Base-by-base conservation (phyloP, 2,797 vertebrate species). In the Catostomus latipinnis region DNA sequence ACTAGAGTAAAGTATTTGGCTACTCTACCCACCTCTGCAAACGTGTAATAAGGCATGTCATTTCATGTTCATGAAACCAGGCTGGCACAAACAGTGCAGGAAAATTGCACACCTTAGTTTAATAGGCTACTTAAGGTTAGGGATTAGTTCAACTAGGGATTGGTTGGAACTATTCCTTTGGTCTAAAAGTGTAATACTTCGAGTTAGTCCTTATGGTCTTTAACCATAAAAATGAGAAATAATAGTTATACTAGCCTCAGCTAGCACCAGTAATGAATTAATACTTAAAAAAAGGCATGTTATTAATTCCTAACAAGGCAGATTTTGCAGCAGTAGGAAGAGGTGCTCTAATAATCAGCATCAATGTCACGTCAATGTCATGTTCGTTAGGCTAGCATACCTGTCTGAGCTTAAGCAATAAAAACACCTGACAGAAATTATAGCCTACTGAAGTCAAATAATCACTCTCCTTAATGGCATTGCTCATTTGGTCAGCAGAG, bases 361-460 rank as follows among this genome's bases (percentile, higher is more conserved):
- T 3, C 34, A 34, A 34, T 34, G 34, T 34, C 34, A 34, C 34
- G 3, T 34, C 54, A 85, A 81, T 71, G 71, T 74, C 71, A 71
- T 10, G 6, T n/a, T 57, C 46, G 13, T 78, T 82, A 70, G 63
- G 56, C 45, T 49, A 46, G 69, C 56, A 3, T 76, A 72, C 73
- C 58, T 74, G 61, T 78, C 50, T 43, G 46, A 58, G 71, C 53
- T 43, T 8, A 57, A 58, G 78, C 66, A 61, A 81, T 83, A 77
- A 75, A 18, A 71, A 66, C 78, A 75, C 66, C 74, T 85, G 71
- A 73, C 74, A 74, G 48, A 71, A 67, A 63, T 58, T 54, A 81
- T 71, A 18, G 16, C 16, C 16, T 18, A 43, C 53, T 48, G 52
- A 68, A 71, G 68, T 43, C 43, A 80, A 77, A 80, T 76, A 66